These are phyloP conservation scores for Dicyema japonicum DNA, from an alignment of 1,140 invertebrate species.

Conservation along the genomic window DNA sequence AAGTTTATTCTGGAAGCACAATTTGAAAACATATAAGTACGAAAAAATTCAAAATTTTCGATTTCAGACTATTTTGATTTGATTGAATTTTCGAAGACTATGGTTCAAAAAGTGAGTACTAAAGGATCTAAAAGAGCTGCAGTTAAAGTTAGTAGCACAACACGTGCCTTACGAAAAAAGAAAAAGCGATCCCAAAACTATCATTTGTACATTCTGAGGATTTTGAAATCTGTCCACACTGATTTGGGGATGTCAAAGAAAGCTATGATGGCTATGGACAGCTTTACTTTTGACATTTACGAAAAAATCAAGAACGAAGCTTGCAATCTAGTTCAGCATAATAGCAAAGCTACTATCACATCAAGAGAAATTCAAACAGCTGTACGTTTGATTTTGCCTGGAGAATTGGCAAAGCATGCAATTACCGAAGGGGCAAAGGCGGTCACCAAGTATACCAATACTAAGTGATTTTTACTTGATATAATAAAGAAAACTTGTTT, in stretches of 20 bases:
- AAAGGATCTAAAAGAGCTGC: no score
- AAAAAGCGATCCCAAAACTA: slow-evolving; percentile 29
- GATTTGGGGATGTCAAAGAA: slow-evolving; percentile 29
- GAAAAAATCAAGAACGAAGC: slow-evolving; percentile 17
- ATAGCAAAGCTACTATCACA: slow-evolving; percentile 18
- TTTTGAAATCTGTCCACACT: slow-evolving; percentile 35
- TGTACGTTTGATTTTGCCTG: slow-evolving; percentile 26
- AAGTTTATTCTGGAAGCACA: no score
- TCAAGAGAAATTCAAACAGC: slow-evolving; percentile 28
- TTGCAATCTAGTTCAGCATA: slow-evolving; percentile 17
- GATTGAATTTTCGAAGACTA: no score
- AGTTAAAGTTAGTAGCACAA: no score
- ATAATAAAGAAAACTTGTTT: no score
- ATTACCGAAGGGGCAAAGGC: slow-evolving; percentile 28
- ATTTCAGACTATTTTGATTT: no score
- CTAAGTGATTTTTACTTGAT: no score
- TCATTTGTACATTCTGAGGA: slow-evolving; percentile 34
- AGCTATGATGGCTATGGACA: slow-evolving; percentile 17
- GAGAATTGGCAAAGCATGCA: slow-evolving; percentile 28
- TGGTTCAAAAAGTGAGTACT: no score
- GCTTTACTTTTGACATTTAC: slow-evolving; percentile 20
- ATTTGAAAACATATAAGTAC: no score
- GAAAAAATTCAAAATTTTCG: no score
- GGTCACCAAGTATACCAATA: slow-evolving; percentile 25
- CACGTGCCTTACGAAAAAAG: no score